Evolutionary conservation across 1,140 invertebrate genomes (phyloP).

Genomic region (Sarcophaga bullata): DNA sequence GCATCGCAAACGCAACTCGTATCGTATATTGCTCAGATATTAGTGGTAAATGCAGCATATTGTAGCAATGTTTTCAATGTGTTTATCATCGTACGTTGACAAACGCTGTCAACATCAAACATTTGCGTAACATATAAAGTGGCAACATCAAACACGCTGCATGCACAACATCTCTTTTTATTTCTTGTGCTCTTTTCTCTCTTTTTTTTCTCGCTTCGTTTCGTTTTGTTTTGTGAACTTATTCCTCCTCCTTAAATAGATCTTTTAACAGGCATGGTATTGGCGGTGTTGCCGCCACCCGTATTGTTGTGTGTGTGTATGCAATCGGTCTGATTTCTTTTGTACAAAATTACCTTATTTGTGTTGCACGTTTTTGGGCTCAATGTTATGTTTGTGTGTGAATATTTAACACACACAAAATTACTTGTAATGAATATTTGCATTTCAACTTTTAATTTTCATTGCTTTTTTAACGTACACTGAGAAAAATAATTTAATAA

Average conservation of each 20-base stretch:
- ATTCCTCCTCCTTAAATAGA: no score
- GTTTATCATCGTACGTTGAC: conserved; percentile 30
- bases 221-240: no score
- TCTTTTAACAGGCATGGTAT: no score
- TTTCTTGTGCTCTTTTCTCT: no score
- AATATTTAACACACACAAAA: background rate
- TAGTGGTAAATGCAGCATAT: background rate
- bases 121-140: conserved; percentile 33
- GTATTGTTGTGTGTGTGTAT: background rate
- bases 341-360: conserved; percentile 22
- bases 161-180: background rate
- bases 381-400: background rate
- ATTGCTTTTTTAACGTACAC: background rate
- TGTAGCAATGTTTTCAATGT: no score
- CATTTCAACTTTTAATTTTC: background rate
- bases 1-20: background rate
- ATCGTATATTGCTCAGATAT: background rate
- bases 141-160: conserved; percentile 30
- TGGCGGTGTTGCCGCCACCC: no score
- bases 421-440: conserved; percentile 7
- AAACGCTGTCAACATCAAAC: conserved; percentile 41
- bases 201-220: no score
- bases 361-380: background rate
- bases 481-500: no score
- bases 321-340: background rate